A percentile compares a stretch with the other conserved stretches of the same genome.
Conservation (phyloP, 2,797 vertebrate species). For the Hylomyscus alleni region DNA sequence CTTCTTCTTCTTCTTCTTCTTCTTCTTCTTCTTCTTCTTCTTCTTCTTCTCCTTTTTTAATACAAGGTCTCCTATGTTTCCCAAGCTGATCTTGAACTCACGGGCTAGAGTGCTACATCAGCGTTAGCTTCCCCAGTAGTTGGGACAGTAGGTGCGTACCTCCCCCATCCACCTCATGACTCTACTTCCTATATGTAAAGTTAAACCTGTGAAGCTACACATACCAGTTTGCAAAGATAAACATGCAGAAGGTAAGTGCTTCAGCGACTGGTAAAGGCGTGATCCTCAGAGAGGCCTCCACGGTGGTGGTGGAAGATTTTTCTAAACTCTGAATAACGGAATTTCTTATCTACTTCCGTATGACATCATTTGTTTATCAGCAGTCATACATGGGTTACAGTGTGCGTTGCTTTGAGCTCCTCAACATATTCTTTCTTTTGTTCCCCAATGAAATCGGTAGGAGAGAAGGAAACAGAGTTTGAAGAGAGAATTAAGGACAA, state of each 20-base stretch:
- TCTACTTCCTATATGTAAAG: constrained; percentile 7
- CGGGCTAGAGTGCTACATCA: too few species aligned
- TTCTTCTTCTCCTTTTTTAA: not conserved
- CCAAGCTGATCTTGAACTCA: not conserved
- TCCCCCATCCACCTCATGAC: too few species aligned
- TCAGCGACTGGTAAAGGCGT: not conserved
- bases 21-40: too few species aligned
- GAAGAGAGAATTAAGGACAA: not conserved
- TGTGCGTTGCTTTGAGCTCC: constrained; percentile 53
- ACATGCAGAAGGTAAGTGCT: not conserved
- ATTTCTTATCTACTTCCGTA: constrained; percentile 12
- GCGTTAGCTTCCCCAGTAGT: not conserved
- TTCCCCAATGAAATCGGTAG: not conserved
- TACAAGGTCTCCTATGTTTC: not conserved
- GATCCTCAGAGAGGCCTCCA: not conserved
- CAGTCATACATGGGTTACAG: not conserved
- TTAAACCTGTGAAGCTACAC: not conserved
- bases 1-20: not conserved
- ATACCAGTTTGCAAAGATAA: constrained; percentile 43
- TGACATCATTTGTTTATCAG: constrained; percentile 28
- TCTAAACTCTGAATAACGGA: constrained; percentile 5
- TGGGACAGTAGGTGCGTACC: not conserved
- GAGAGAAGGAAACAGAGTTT: not conserved
- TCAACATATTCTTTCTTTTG: constrained; percentile 27
- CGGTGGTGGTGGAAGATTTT: not conserved